phyloP scores from a whole-genome alignment of 2,113 vertebrate genomes.

The Cebus imitator region DNA sequence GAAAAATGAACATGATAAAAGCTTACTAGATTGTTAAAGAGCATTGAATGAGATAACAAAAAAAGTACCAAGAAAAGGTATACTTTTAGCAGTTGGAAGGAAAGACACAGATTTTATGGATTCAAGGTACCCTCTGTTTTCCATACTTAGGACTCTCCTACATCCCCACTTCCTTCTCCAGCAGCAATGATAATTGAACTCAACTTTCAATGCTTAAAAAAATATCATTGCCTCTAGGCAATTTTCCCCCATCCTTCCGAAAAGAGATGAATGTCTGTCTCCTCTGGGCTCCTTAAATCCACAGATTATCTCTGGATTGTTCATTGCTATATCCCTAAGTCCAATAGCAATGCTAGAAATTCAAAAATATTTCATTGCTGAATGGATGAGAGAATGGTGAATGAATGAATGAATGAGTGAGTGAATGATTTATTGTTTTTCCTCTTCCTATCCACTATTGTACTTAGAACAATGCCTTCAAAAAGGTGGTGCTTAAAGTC shows the following conservation, averaged over 20 bases:
- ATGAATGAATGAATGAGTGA: neutral
- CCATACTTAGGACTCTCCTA: neutral
- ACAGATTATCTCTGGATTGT: neutral
- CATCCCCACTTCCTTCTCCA: neutral
- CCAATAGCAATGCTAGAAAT: neutral
- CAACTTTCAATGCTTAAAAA: constrained; percentile 20
- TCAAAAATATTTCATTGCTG: constrained; percentile 13
- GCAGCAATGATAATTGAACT: neutral
- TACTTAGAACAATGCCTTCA: neutral
- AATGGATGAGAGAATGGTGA: constrained; percentile 10
- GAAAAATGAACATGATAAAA: constrained; percentile 4
- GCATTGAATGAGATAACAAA: neutral
- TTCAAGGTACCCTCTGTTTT: neutral
- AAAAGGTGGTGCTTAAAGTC: neutral
- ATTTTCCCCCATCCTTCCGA: neutral
- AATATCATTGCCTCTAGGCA: neutral
- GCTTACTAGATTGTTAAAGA: neutral
- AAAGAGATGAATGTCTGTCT: neutral
- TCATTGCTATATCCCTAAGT: neutral
- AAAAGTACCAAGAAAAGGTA: neutral
- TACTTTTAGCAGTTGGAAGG: constrained; percentile 17
- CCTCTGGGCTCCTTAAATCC: neutral
- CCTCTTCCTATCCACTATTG: neutral
- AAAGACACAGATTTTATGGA: constrained; percentile 29
- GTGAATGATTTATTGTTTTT: neutral